Evolutionary conservation across 1,140 invertebrate species (phyloP).

Genomic region (Neoseiulus cucumeris): DNA sequence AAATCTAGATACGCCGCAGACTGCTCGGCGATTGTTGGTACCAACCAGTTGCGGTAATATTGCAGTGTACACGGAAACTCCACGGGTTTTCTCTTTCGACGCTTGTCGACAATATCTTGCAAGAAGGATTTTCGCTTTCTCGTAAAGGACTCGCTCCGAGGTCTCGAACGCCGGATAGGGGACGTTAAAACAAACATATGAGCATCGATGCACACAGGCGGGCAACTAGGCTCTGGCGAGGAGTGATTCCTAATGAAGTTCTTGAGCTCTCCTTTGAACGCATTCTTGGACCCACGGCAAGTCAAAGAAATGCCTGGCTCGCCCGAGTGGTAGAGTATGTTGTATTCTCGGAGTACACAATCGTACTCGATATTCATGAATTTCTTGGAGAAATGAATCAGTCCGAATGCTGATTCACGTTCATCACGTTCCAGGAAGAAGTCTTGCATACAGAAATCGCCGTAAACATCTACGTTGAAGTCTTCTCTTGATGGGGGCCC

Average conservation of each 20-base stretch:
- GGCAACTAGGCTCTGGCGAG: not conserved
- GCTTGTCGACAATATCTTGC: not conserved
- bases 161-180: not conserved
- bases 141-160: not conserved
- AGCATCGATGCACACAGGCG: not conserved
- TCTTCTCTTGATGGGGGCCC: not conserved
- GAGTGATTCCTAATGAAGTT: not conserved
- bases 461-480: not conserved
- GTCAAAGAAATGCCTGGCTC: not conserved
- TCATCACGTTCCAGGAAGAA: not conserved
- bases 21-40: not conserved
- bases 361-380: conserved; percentile 3
- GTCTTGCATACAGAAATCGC: not conserved
- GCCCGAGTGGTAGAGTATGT: not conserved
- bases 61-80: not conserved
- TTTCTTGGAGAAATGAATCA: not conserved
- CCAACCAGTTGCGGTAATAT: not conserved
- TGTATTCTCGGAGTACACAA: not conserved
- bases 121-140: not conserved
- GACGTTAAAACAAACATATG: not conserved
- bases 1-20: not conserved
- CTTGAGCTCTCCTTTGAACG: not conserved
- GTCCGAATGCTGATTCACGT: not conserved
- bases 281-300: not conserved
- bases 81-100: not conserved